Base-by-base conservation (phyloP, 2,113 vertebrate species). In the Oncorhynchus gorbuscha region DNA sequence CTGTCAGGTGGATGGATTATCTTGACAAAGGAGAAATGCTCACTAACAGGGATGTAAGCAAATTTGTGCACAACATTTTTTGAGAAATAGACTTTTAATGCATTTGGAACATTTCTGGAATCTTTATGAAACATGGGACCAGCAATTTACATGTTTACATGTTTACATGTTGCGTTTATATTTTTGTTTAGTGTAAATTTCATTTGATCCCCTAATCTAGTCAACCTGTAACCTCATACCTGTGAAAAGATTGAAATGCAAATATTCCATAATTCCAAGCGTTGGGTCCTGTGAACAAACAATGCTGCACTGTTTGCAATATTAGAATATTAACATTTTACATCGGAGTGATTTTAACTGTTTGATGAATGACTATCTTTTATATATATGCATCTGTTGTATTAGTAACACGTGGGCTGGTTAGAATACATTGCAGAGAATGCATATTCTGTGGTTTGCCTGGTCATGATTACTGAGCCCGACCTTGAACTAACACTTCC, bases 231-330 rank as follows among this genome's bases (percentile, higher is more conserved):
- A 55, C 51, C 62, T 73, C 28, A 72, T 18, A 72, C 3, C 49
- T 16, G 14, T 14, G 51, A 55, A 72, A 20, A 22, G 59, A 55
- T 26, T 22, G 5, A 64, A 22, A 24, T 4, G 22, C 32, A 22
- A 71, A 22, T 22, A 13, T 45, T 12, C 22, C 30, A 24, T 26
- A 16, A 71, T 28, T 71, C 24, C 24, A 71, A 30, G 35, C 16
- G 48, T 64, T 65, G n/a, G 30, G 24, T 73, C 61, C 81, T 85
- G 78, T 84, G 78, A 84, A 72, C 78, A 82, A 80, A 68, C 58
- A 58, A 76, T 84, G 71, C 39, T 79, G 14, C 65, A 74, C 61
- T 30, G 11, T 73, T 82, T 84, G 12, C 45, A 76, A 77, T 59
- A 28, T 81, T 26, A 68, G 78, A 48, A 70, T 71, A 22, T 51